Evolutionary conservation across 2,797 vertebrate species (phyloP).

Genomic region (Gymnoscopelus microlampas): DNA sequence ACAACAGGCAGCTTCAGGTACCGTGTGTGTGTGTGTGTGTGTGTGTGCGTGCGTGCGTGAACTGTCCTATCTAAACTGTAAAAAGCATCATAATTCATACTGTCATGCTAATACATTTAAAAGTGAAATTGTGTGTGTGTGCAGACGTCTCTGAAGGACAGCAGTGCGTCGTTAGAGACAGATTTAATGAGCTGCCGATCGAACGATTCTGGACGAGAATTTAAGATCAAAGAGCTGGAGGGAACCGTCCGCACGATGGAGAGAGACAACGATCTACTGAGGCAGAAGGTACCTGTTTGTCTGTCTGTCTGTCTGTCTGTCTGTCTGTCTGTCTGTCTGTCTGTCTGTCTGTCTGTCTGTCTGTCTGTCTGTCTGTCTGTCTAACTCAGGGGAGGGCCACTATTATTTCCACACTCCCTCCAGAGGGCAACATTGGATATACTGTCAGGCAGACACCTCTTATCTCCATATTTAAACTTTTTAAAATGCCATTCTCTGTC

Average conservation of each 20-base stretch:
- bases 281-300: constrained; percentile 83
- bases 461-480: no score
- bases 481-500: no score
- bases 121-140: background rate
- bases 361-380: constrained; percentile 6
- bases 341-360: background rate
- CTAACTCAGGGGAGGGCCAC: constrained; percentile 42
- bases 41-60: background rate
- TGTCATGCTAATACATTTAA: no score
- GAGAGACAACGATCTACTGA: constrained; percentile 90
- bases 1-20: constrained; percentile 94
- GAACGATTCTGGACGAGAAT: constrained; percentile 83
- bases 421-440: no score
- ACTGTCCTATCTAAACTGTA: no score
- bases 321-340: constrained; percentile 5
- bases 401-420: no score
- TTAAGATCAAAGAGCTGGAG: constrained; percentile 90
- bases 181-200: constrained; percentile 79
- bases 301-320: constrained; percentile 6
- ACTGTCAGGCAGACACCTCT: no score
- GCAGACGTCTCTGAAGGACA: constrained; percentile 83
- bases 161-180: constrained; percentile 79
- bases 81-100: no score
- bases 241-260: constrained; percentile 85
- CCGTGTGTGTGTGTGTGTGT: constrained; percentile 7